phyloP scores from a whole-genome alignment of 2,797 vertebrate genomes.

The Poecilia gillii region DNA sequence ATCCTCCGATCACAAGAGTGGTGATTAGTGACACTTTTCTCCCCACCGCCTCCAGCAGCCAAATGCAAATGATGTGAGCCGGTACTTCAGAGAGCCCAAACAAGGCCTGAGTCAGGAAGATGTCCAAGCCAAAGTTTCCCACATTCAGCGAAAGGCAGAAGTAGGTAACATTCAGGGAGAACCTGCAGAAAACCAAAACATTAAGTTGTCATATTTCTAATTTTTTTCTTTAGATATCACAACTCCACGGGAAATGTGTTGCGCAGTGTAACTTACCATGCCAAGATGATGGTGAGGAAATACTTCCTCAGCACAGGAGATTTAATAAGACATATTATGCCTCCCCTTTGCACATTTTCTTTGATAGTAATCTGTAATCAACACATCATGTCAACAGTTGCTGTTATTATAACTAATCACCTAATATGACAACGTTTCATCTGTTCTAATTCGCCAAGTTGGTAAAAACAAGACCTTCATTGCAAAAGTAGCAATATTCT shows the following conservation, averaged over 20 bases:
- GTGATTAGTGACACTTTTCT: slow-evolving; percentile 76
- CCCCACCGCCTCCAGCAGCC: slow-evolving; percentile 78
- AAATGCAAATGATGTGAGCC: slow-evolving; percentile 78
- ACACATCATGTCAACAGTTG: slow-evolving; percentile 39
- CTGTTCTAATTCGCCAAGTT: neutral
- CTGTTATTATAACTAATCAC: slow-evolving; percentile 15
- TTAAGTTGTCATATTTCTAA: neutral
- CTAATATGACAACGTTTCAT: slow-evolving; percentile 15
- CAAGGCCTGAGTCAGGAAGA: slow-evolving; percentile 87
- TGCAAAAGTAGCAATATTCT: neutral
- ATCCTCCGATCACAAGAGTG: slow-evolving; percentile 77
- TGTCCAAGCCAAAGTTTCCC: slow-evolving; percentile 84
- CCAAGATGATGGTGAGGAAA: slow-evolving; percentile 73
- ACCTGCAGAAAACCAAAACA: slow-evolving; percentile 73
- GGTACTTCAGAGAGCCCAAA: slow-evolving; percentile 86
- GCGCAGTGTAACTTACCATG: slow-evolving; percentile 79
- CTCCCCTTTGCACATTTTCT: slow-evolving; percentile 63
- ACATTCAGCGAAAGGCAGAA: slow-evolving; percentile 84
- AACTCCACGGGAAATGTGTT: neutral
- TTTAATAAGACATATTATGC: slow-evolving; percentile 73
- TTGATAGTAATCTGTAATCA: slow-evolving; percentile 69
- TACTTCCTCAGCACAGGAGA: slow-evolving; percentile 80
- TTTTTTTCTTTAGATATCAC: neutral
- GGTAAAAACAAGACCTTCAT: neutral
- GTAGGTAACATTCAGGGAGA: slow-evolving; percentile 83